phyloP scores from a whole-genome alignment of 2,888 invertebrate species.

The Lissonota sp. region DNA sequence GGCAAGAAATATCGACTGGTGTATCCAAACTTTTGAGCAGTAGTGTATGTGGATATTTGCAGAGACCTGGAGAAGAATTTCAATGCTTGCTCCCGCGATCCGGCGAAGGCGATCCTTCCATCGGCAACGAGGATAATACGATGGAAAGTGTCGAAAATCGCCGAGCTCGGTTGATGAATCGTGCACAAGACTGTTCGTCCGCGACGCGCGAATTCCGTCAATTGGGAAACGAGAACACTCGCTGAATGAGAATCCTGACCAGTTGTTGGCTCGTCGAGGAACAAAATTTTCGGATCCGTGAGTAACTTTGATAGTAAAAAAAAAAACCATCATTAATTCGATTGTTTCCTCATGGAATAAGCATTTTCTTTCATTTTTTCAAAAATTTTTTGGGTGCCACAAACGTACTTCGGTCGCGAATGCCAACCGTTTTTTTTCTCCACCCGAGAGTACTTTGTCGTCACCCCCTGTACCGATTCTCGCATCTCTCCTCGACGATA shows the following conservation, averaged over 20 bases:
- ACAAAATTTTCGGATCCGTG: slow-evolving; percentile 95
- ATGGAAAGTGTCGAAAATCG: slow-evolving; percentile 93
- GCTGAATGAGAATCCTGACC: slow-evolving; percentile 97
- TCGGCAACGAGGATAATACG: slow-evolving; percentile 92
- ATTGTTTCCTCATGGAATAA: not conserved
- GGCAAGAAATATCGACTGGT: too few species aligned
- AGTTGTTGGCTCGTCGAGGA: slow-evolving; percentile 98
- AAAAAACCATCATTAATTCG: slow-evolving; percentile 2
- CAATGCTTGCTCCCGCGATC: slow-evolving; percentile 88
- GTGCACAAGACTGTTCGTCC: slow-evolving; percentile 96
- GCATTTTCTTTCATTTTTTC: not conserved
- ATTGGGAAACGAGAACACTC: slow-evolving; percentile 90
- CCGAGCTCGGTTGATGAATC: slow-evolving; percentile 97
- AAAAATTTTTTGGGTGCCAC: too few species aligned
- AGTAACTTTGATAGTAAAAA: slow-evolving; percentile 87
- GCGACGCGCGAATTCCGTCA: slow-evolving; percentile 89
- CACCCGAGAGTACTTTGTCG: slow-evolving; percentile 94
- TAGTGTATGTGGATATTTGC: too few species aligned
- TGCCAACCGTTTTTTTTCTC: slow-evolving; percentile 95
- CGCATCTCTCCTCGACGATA: slow-evolving; percentile 89
- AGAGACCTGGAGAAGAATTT: slow-evolving; percentile 89
- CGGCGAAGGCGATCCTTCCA: slow-evolving; percentile 94
- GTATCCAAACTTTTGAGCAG: too few species aligned
- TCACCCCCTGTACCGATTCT: slow-evolving; percentile 91
- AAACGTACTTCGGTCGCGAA: slow-evolving; percentile 96